Evolutionary conservation across 2,797 vertebrate genomes (phyloP).

Genomic region (Mustela erminea): DNA sequence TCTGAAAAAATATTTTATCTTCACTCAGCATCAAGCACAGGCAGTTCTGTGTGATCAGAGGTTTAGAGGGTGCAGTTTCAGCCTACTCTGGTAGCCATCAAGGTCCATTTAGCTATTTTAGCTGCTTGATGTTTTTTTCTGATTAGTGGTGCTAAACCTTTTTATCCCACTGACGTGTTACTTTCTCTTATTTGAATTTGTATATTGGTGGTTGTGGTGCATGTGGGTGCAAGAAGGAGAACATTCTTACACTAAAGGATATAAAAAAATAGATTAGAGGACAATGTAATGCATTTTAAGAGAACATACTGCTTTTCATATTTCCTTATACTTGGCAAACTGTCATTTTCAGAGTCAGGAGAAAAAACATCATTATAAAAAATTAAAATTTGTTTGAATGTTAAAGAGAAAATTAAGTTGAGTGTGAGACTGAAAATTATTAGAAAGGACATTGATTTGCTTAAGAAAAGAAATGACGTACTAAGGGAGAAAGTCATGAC

Average conservation of each 20-base stretch:
- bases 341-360: constrained; percentile 61
- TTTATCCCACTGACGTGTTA: background rate
- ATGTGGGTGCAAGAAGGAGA: background rate
- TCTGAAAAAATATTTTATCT: background rate
- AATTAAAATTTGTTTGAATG: constrained; percentile 55
- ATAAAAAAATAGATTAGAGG: background rate
- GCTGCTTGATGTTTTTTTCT: background rate
- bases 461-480: background rate
- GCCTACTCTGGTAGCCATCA: background rate
- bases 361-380: constrained; percentile 41
- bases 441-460: background rate
- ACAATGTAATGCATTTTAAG: constrained; percentile 29
- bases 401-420: background rate
- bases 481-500: background rate
- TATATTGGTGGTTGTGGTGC: background rate
- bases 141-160: background rate
- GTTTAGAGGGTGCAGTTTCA: background rate
- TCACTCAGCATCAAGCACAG: background rate
- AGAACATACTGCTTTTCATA: background rate
- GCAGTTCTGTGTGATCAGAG: background rate
- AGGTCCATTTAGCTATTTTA: background rate
- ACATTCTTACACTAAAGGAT: background rate
- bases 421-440: background rate
- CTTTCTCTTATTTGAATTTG: background rate
- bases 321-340: constrained; percentile 35